Evolutionary conservation across 2,888 invertebrate genomes (phyloP).

Genomic region (Drosophila melanosoma): DNA sequence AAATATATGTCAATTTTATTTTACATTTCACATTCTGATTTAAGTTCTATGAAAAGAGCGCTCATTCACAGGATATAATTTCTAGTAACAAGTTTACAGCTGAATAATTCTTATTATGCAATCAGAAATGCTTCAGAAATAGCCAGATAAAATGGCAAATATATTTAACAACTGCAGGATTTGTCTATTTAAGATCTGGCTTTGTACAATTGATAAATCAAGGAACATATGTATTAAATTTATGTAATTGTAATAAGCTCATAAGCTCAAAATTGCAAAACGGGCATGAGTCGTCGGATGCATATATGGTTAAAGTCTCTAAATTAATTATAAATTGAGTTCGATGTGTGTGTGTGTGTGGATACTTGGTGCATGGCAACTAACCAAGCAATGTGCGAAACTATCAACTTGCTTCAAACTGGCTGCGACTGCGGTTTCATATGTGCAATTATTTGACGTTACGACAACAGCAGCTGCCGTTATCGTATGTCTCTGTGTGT

Average conservation of each 20-base stretch:
- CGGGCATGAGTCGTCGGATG: not conserved
- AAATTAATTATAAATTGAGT: constrained; percentile 72
- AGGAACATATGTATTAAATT: constrained; percentile 16
- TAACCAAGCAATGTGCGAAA: constrained; percentile 27
- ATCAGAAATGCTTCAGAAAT: not conserved
- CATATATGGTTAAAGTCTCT: not conserved
- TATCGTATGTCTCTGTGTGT: not conserved
- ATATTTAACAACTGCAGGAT: not conserved
- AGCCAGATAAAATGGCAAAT: not conserved
- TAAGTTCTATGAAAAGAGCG: not conserved
- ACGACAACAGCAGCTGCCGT: constrained; percentile 45
- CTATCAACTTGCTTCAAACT: constrained; percentile 70
- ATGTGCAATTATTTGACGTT: constrained; percentile 72
- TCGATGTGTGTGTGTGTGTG: constrained; percentile 29
- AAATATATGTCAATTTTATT: not conserved
- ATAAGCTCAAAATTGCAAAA: not conserved
- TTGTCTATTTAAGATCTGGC: not conserved
- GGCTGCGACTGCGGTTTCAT: constrained; percentile 74
- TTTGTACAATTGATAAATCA: not conserved
- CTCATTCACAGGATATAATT: not conserved
- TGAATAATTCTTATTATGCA: not conserved
- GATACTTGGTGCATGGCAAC: constrained; percentile 36
- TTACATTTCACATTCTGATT: not conserved
- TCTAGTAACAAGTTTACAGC: not conserved
- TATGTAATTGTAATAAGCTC: constrained; percentile 25